Conservation (phyloP, 2,797 vertebrate species). For the Brachymystax lenok region DNA sequence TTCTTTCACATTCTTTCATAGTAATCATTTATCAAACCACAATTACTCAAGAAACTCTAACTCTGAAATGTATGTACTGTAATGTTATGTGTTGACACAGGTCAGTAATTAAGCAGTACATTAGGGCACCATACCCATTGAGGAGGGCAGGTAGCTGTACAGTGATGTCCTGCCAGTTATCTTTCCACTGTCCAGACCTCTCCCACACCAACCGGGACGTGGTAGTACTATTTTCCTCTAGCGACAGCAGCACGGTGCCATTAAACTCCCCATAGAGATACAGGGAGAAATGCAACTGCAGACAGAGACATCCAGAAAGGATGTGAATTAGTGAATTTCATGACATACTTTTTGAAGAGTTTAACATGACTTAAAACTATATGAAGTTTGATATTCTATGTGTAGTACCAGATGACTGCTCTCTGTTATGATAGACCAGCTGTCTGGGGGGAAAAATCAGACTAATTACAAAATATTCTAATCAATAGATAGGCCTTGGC, state of each 20-base stretch:
- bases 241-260: constrained; percentile 80
- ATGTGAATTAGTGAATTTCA: not conserved
- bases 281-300: constrained; percentile 82
- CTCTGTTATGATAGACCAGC: too few species aligned
- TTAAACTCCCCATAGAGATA: constrained; percentile 83
- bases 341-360: too few species aligned
- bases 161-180: constrained; percentile 81
- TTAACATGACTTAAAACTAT: too few species aligned
- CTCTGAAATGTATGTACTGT: not conserved
- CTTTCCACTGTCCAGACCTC: constrained; percentile 71
- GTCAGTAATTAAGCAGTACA: not conserved
- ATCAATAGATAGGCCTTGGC: too few species aligned
- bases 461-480: too few species aligned
- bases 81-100: not conserved
- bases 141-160: constrained; percentile 76
- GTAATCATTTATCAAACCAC: not conserved
- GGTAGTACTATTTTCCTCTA: constrained; percentile 73
- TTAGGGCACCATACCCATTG: constrained; percentile 61
- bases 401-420: too few species aligned
- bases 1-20: too few species aligned
- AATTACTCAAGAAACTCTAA: not conserved
- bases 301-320: constrained; percentile 8
- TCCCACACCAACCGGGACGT: constrained; percentile 74
- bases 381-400: too few species aligned
- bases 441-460: too few species aligned